phyloP scores from a whole-genome alignment of 2,888 invertebrate genomes.

The Biston betularia region DNA sequence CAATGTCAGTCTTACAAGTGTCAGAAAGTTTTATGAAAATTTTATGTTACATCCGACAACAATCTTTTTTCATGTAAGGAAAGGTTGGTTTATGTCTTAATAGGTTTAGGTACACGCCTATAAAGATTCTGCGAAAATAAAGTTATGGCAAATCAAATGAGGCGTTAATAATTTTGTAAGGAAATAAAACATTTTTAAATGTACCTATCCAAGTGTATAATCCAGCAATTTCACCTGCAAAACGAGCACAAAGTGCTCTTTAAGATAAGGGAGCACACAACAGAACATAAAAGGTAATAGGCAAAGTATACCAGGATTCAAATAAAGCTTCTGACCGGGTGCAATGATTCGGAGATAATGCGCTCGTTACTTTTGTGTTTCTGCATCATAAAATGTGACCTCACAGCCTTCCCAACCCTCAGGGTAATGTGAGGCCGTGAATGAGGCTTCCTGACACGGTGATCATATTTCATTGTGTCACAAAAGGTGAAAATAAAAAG shows the following conservation, averaged over 20 bases:
- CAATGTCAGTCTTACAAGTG: too few relatives aligned
- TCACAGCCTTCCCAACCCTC: constrained; percentile 23
- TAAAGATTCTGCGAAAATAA: neutral
- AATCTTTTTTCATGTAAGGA: too few relatives aligned
- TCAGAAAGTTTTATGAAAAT: too few relatives aligned
- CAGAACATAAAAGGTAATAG: constrained; percentile 29
- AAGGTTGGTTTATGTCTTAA: neutral
- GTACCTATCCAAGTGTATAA: constrained; percentile 20
- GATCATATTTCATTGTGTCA: constrained; percentile 30
- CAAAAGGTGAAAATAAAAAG: constrained; percentile 19
- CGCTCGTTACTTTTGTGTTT: constrained; percentile 53
- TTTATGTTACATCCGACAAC: too few relatives aligned
- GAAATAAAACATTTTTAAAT: constrained; percentile 20
- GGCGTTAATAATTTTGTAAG: constrained; percentile 12
- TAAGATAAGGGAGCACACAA: constrained; percentile 30
- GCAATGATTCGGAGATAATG: constrained; percentile 51
- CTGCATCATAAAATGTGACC: constrained; percentile 50
- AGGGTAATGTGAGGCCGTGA: constrained; percentile 27
- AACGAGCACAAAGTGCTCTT: constrained; percentile 32
- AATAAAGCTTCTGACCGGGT: constrained; percentile 48
- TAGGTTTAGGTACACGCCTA: neutral
- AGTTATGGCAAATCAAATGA: constrained; percentile 8
- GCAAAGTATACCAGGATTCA: constrained; percentile 38
- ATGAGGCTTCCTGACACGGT: constrained; percentile 32
- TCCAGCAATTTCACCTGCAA: constrained; percentile 35